A percentile compares a stretch with the other conserved stretches of the same genome.
These are phyloP conservation scores for Clarias platycephalus DNA, from an alignment of 2,797 vertebrate genomes.

Conservation along the genomic window DNA sequence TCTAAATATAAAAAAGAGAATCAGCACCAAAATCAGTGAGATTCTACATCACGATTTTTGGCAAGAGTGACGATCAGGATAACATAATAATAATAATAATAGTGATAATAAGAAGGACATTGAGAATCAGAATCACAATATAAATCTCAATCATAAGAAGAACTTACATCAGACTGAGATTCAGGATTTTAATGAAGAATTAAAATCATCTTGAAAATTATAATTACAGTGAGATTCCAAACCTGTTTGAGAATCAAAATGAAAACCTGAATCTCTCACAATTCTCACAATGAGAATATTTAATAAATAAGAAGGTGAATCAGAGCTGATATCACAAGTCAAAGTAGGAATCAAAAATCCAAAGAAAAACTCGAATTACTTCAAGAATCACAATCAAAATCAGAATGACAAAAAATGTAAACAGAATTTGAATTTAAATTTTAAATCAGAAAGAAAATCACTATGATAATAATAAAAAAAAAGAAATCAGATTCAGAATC, in stretches of 20 bases:
- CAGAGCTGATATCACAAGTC: no score
- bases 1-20: background rate
- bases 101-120: background rate
- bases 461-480: background rate
- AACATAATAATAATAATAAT: background rate
- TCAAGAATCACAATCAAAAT: background rate
- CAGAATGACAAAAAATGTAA: background rate
- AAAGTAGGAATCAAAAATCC: no score
- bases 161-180: no score
- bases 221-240: no score
- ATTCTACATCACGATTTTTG: background rate
- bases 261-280: no score
- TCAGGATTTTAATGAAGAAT: no score
- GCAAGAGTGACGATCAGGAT: no score
- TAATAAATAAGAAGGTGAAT: no score
- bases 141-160: background rate
- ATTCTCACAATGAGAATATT: no score
- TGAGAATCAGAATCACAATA: background rate
- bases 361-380: background rate
- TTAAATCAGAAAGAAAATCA: background rate
- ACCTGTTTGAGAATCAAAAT: no score
- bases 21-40: background rate
- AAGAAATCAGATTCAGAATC: background rate
- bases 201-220: no score
- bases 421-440: background rate